Percentiles rank a stretch among this genome's conserved stretches.
phyloP scores from a whole-genome alignment of 2,888 invertebrate species.

The Eustalomyia histrio region DNA sequence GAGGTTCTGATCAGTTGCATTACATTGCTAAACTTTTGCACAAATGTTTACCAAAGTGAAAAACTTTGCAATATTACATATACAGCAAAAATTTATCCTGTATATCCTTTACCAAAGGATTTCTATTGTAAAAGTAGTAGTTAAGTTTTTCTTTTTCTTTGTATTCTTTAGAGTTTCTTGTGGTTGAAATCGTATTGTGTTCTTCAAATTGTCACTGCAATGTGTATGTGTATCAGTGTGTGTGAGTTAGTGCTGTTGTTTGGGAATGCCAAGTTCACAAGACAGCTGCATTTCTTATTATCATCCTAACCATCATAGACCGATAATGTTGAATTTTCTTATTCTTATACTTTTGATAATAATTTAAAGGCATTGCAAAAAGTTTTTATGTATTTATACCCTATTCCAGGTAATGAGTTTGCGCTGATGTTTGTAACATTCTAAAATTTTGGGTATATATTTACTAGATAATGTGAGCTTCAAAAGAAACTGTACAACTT shows the following conservation, averaged over 20 bases:
- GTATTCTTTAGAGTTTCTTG: slow-evolving; percentile 8
- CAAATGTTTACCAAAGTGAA: slow-evolving; percentile 61
- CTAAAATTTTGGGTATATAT: too few species aligned
- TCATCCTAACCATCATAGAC: slow-evolving; percentile 43
- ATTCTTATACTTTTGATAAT: slow-evolving; percentile 10
- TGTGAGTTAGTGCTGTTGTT: slow-evolving; percentile 11
- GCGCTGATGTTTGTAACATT: too few species aligned
- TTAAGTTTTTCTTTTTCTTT: slow-evolving; percentile 2
- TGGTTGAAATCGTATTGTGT: slow-evolving; percentile 20
- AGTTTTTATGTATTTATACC: slow-evolving; percentile 37
- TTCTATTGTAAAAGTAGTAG: slow-evolving; percentile 37
- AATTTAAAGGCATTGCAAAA: slow-evolving; percentile 39
- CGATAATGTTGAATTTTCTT: slow-evolving; percentile 36
- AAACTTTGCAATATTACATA: slow-evolving; percentile 53
- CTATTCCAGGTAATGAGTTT: too few species aligned
- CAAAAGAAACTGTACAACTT: too few species aligned
- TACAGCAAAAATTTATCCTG: background rate
- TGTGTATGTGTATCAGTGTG: slow-evolving; percentile 16
- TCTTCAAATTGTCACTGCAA: slow-evolving; percentile 45
- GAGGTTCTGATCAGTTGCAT: too few species aligned
- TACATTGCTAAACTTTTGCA: slow-evolving; percentile 48
- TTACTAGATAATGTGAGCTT: too few species aligned
- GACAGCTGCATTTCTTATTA: slow-evolving; percentile 59
- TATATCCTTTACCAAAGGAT: slow-evolving; percentile 23
- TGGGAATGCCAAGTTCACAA: slow-evolving; percentile 48